These are phyloP conservation scores for Taenioides sp. DNA, from an alignment of 2,797 vertebrate species.

Conservation along the genomic window DNA sequence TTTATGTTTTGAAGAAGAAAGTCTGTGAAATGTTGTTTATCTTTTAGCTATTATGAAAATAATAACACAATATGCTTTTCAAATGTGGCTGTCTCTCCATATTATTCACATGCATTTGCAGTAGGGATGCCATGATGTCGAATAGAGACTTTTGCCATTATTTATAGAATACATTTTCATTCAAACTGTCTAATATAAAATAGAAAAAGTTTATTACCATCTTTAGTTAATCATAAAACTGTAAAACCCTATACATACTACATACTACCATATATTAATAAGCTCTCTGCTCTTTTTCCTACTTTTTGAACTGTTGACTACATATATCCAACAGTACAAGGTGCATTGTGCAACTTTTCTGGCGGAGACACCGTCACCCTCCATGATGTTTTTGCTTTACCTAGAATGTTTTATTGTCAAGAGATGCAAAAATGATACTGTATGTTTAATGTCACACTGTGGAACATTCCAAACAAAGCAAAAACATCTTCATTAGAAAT, in stretches of 20 bases:
- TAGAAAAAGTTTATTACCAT: not conserved
- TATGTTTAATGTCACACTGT: not conserved
- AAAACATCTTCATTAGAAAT: not conserved
- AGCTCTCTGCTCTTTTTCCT: not conserved
- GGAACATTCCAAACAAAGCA: not conserved
- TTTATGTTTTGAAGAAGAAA: conserved; percentile 6
- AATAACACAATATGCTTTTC: not conserved
- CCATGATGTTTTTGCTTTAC: not conserved
- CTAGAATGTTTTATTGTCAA: not conserved
- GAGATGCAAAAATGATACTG: too few relatives aligned
- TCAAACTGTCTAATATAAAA: not conserved
- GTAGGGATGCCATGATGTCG: not conserved
- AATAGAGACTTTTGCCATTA: not conserved
- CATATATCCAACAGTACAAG: not conserved
- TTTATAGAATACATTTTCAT: not conserved
- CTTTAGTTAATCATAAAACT: not conserved
- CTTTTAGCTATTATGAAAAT: too few relatives aligned
- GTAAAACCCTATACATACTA: not conserved
- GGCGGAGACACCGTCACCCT: not conserved
- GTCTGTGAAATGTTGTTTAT: not conserved
- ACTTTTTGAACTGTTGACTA: not conserved
- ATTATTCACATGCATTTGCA: not conserved
- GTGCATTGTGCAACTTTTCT: not conserved
- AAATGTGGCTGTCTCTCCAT: not conserved
- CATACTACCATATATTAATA: too few relatives aligned